Evolutionary conservation across 1,140 invertebrate genomes (phyloP).

Genomic region (Muscidifurax raptorellus): DNA sequence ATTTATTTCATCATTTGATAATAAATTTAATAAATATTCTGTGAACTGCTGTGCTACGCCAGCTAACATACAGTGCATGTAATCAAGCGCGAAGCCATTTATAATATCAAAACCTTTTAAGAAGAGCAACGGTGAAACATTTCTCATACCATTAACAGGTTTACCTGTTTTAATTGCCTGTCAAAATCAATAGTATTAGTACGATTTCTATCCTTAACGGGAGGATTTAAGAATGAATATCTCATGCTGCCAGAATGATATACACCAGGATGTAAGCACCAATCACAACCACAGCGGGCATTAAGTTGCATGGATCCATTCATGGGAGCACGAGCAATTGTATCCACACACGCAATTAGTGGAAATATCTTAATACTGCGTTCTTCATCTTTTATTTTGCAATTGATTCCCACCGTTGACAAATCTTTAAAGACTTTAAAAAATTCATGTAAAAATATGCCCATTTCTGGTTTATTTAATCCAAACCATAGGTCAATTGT

Average conservation of each 20-base stretch:
- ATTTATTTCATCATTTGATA: not conserved
- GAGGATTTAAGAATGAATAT: not conserved
- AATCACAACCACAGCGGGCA: not conserved
- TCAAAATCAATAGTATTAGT: not conserved
- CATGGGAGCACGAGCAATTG: not conserved
- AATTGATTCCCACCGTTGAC: not conserved
- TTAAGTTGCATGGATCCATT: not conserved
- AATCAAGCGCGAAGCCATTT: not conserved
- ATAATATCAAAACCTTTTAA: conserved; percentile 14
- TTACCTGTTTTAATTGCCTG: not conserved
- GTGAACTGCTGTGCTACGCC: not conserved
- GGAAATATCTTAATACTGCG: not conserved
- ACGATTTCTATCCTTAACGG: not conserved
- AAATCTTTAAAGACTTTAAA: not conserved
- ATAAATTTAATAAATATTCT: conserved; percentile 1
- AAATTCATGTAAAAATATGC: not conserved
- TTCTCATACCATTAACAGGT: not conserved
- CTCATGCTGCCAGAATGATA: not conserved
- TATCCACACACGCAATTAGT: not conserved
- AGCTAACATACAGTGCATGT: not conserved
- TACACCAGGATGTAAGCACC: not conserved
- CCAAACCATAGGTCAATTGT: not conserved
- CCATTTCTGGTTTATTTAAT: conserved; percentile 1
- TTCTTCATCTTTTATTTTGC: not conserved
- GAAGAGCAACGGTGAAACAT: not conserved